Base-by-base conservation (phyloP, 1,140 invertebrate species). In the Meloidogyne chitwoodi region DNA sequence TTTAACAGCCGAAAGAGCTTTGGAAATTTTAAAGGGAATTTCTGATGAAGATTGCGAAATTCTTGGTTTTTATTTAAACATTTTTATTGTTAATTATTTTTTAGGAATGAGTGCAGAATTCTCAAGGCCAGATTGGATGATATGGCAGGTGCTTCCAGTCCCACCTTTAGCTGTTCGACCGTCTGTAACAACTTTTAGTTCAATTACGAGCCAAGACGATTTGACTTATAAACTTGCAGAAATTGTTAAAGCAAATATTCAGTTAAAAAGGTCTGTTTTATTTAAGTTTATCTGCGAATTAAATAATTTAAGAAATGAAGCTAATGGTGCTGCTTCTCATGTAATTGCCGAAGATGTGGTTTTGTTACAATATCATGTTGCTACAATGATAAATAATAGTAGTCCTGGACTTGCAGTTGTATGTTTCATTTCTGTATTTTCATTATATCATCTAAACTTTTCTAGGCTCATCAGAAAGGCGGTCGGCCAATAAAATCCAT, bases 71-170 rank as follows among this genome's bases (percentile, higher is more conserved):
- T 24, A 24, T 29, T 75, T 26, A 26, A 26, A 95, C 67, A 95
- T 96, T 14, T 62, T 56, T n/a, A 24, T 2, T 29, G n/a, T 27
- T 29, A 10, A 38, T 41, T 11, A 74, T 80, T 12, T 74, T 79
- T 34, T 26, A 77, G 77, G 86, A 6, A 29, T 89, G 81, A 88
- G 90, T 81, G 88, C 89, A 10, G 84, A 87, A 66, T 98, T 92
- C 89, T 93, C 96, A 0, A 90, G 96, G 68, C 97, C 97, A 16
- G 96, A 99, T 90, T 99, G 96, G 96, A 98, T 99, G 96, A 93
- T 99, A 65, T 90, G 96, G 2, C 98, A 96, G 10, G 94, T 97
- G 5, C 88, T 99, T 69, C 96, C 97, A 10, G 97, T 99, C 0
- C 96, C 97, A 14, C 96, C 97, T 4, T 87, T 99, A 8, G 91